Evolutionary conservation across 2,113 vertebrate species (phyloP), one percentile per base, ranked within the genome.

Genomic region (Physeter macrocephalus): DNA sequence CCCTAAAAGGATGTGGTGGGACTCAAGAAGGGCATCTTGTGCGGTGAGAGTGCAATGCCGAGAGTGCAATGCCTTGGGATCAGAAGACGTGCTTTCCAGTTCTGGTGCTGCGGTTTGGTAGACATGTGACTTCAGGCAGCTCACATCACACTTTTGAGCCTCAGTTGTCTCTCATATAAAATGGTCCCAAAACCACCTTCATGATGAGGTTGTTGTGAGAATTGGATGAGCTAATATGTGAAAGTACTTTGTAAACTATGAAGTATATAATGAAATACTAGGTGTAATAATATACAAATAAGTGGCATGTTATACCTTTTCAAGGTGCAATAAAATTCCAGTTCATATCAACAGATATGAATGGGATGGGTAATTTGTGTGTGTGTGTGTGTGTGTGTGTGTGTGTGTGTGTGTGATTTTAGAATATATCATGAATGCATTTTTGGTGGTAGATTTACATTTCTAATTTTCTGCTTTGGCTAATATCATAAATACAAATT

Each of bases 401-500:
- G 43, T 41, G 8, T 15, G 11, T 81, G 52, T 77, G 46, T 49
- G 23, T 52, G 29, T 77, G 34, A 71, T 69, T 81, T 90, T 94
- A 87, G 46, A 94, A 85, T 93, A 88, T 71, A 69, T 95, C 87
- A 75, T 85, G 61, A 91, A 46, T 90, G n/a, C 66, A 52, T 91
- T 96, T 96, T 95, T 81, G 66, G 36, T 87, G 36, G n/a, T 46
- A 66, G 66, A 86, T 96, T 94, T 94, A 43, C 34, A 93, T 88
- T 93, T 66, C 29, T 93, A 59, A 29, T 95, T 84, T 95, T 96
- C 78, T 94, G 43, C 75, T 93, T 96, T 86, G 86, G 59, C 86
- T 97, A 77, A 67, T 97, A 61, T 67, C 39, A 67, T 95, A 49
- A 88, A 93, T 89, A 25, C 89, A 36, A 86, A 92, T 96, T 71